Percentiles rank a stretch among this genome's conserved stretches.
phyloP scores from a whole-genome alignment of 1,140 invertebrate genomes.

The Rhynchophorus ferrugineus region DNA sequence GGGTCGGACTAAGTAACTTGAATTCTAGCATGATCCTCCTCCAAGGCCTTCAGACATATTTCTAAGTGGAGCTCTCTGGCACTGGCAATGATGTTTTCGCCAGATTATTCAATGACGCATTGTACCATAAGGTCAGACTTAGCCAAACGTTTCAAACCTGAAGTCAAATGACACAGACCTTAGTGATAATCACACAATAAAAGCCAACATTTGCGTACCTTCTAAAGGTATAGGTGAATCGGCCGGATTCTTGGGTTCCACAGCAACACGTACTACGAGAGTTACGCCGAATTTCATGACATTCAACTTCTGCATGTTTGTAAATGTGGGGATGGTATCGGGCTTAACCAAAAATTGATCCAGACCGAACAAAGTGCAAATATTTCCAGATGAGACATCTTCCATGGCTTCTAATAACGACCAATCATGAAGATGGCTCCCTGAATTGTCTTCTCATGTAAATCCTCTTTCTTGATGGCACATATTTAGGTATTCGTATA shows the following conservation, averaged over 20 bases:
- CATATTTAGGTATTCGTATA: conserved; percentile 98
- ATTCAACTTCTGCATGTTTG: conserved; percentile 98
- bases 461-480: conserved; percentile 98
- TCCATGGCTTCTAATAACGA: conserved; percentile 98
- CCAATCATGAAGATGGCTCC: conserved; percentile 99
- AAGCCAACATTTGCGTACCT: no score
- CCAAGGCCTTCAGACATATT: no score
- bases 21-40: no score
- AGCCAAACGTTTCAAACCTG: no score
- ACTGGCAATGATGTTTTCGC: no score
- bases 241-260: conserved; percentile 98
- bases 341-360: conserved; percentile 99
- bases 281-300: conserved; percentile 99
- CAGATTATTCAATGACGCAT: no score
- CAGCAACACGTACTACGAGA: conserved; percentile 98
- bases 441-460: conserved; percentile 98
- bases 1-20: no score
- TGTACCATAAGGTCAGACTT: no score
- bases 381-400: conserved; percentile 98
- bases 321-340: conserved; percentile 97
- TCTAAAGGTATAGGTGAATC: conserved; percentile 98
- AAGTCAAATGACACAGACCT: no score
- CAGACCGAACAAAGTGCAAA: conserved; percentile 98
- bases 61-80: no score
- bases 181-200: no score